Conservation (phyloP, 2,113 vertebrate genomes). For the Phoxinus phoxinus region DNA sequence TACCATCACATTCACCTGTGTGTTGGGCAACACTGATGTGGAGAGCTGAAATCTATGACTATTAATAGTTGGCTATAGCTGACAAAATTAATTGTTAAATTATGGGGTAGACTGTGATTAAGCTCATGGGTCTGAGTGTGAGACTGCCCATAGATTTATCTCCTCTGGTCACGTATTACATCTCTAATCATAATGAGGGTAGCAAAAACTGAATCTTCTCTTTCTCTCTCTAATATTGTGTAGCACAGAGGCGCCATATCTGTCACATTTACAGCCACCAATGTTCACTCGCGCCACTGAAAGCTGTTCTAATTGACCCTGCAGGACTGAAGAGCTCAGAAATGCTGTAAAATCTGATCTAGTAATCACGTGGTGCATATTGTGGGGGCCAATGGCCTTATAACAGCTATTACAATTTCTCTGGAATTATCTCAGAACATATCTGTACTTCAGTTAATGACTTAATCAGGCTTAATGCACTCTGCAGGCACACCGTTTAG, state of each 20-base stretch:
- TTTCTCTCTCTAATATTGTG: slow-evolving; percentile 16
- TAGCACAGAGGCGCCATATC: background rate
- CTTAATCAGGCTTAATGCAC: slow-evolving; percentile 13
- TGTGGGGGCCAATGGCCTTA: background rate
- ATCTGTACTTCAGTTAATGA: slow-evolving; percentile 35
- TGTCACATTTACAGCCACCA: slow-evolving; percentile 7
- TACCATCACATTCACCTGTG: background rate
- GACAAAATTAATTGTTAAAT: background rate
- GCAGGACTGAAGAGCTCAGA: background rate
- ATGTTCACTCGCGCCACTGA: slow-evolving; percentile 13
- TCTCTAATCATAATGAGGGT: slow-evolving; percentile 45
- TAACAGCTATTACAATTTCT: background rate
- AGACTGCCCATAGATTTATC: slow-evolving; percentile 8
- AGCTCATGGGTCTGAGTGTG: background rate
- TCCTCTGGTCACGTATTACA: background rate
- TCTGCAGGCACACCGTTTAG: background rate
- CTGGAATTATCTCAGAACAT: slow-evolving; percentile 23
- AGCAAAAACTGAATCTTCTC: slow-evolving; percentile 10
- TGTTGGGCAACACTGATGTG: background rate
- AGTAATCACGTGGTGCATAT: slow-evolving; percentile 41
- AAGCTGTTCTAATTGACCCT: slow-evolving; percentile 38
- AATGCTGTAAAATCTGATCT: slow-evolving; percentile 39
- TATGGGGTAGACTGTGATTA: background rate
- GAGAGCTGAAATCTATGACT: slow-evolving; percentile 1
- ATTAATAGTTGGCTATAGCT: background rate